These are phyloP conservation scores for Shinisaurus crocodilurus DNA, from an alignment of 2,113 vertebrate species.

Conservation along the genomic window DNA sequence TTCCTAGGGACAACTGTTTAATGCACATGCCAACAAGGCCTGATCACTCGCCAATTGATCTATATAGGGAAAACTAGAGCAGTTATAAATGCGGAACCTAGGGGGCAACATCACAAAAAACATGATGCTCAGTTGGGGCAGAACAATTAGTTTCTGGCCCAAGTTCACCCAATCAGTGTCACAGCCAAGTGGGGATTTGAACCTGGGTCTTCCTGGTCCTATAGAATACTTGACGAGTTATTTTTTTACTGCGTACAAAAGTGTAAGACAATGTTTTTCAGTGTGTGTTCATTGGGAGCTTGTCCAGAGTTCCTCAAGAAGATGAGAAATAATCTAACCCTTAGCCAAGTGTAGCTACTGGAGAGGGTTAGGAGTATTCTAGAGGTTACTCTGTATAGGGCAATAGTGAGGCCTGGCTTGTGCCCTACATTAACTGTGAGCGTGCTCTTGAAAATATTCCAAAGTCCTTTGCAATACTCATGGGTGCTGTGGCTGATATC, in stretches of 20 bases:
- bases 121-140: too few species aligned
- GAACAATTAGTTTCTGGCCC: too few species aligned
- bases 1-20: too few species aligned
- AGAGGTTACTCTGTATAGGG: too few species aligned
- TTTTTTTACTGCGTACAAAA: too few species aligned
- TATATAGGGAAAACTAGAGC: too few species aligned
- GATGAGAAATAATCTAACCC: not conserved
- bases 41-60: too few species aligned
- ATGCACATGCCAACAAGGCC: too few species aligned
- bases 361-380: not conserved
- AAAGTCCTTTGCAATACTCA: not conserved
- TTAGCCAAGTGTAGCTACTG: not conserved
- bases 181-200: not conserved
- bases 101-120: too few species aligned
- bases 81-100: too few species aligned
- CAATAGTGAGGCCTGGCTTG: not conserved
- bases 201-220: not conserved
- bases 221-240: not conserved
- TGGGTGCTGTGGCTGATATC: not conserved
- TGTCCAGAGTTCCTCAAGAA: not conserved
- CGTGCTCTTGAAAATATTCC: not conserved
- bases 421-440: not conserved
- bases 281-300: not conserved
- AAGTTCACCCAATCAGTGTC: not conserved
- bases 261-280: not conserved